Conservation (phyloP, 2,888 invertebrate genomes). For the Gari tellinella region DNA sequence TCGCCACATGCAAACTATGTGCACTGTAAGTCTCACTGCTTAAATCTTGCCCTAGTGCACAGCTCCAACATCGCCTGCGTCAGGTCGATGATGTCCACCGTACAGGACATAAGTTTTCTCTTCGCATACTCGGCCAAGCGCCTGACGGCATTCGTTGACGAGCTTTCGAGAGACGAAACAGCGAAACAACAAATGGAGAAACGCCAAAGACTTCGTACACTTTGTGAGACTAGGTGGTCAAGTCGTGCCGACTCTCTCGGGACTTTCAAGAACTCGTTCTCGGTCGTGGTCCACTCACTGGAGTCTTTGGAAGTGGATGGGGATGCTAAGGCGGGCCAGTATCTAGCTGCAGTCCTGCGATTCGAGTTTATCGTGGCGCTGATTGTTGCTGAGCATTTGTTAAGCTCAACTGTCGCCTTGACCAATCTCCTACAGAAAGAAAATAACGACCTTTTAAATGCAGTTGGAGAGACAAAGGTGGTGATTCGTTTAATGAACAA, state of each 20-base stretch:
- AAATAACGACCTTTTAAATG: conserved; percentile 30
- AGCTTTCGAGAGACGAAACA: neutral
- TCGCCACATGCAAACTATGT: neutral
- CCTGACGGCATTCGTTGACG: neutral
- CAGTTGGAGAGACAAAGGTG: conserved; percentile 22
- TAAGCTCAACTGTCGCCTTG: conserved; percentile 24
- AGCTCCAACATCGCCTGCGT: conserved; percentile 11
- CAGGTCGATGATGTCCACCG: conserved; percentile 27
- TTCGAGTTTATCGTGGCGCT: conserved; percentile 40
- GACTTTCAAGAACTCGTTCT: conserved; percentile 36
- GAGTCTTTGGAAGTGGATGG: conserved; percentile 28
- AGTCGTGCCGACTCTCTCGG: conserved; percentile 37
- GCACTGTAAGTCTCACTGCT: neutral
- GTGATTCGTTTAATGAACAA: conserved; percentile 14
- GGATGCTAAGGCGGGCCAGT: conserved; percentile 34
- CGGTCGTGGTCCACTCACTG: conserved; percentile 28
- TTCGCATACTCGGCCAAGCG: conserved; percentile 25
- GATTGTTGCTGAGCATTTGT: conserved; percentile 34
- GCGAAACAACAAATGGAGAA: neutral
- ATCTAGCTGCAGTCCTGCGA: conserved; percentile 24
- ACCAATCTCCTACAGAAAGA: conserved; percentile 21
- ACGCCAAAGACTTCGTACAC: neutral
- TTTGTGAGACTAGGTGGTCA: conserved; percentile 9
- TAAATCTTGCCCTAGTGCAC: conserved; percentile 18
- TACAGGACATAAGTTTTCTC: conserved; percentile 14